Base-by-base conservation (phyloP, 2,797 vertebrate genomes). In the Silurus aristotelis region DNA sequence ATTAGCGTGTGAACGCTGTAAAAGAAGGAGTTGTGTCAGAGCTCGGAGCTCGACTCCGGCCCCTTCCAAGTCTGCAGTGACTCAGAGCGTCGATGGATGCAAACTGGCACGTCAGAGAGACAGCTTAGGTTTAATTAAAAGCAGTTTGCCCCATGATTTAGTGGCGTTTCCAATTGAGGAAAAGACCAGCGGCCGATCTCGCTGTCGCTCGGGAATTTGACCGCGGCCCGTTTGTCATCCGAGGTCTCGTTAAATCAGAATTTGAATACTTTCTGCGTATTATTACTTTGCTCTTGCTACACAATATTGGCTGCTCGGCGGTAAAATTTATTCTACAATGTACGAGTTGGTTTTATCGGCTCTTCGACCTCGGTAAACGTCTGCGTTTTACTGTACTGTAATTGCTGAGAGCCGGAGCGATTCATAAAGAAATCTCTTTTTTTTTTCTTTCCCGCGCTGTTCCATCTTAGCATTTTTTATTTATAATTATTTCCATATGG, bases 401-500 rank as follows among this genome's bases (percentile, higher is more conserved):
- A 92, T 90, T 91, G 87, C 77, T 83, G 89, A 91, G 75, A 79
- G 87, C 84, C 84, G 85, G 83, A 87, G 87, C n/a, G 67, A 93
- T 92, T 91, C 90, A 92, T 91, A 90, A 89, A 89, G 81, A 89
- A 89, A 78, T 77, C 68, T 86, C 52, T 25, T 43, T 82, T 87
- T 87, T 80, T 83, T 71, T 66, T 61, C 31, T 13, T 10, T 38
- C 5, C 48, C 48, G 38, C 38, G 4, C 7, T 25, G 38, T 73
- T 85, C 80, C 68, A 48, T 77, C 68, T 52, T 56, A 72, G 77
- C 84, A 82, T 83, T 90, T 58, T 91, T 90, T 88, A 82, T 91
- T 91, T 93, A 82, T 92, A 93, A 93, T 83, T 87, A 89, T 85
- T 93, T 90, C 91, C 92, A 93, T 86, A 92, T 90, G 91, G 88